These are phyloP conservation scores for Loripinus fragilis DNA, from an alignment of 2,888 invertebrate species.

Conservation along the genomic window DNA sequence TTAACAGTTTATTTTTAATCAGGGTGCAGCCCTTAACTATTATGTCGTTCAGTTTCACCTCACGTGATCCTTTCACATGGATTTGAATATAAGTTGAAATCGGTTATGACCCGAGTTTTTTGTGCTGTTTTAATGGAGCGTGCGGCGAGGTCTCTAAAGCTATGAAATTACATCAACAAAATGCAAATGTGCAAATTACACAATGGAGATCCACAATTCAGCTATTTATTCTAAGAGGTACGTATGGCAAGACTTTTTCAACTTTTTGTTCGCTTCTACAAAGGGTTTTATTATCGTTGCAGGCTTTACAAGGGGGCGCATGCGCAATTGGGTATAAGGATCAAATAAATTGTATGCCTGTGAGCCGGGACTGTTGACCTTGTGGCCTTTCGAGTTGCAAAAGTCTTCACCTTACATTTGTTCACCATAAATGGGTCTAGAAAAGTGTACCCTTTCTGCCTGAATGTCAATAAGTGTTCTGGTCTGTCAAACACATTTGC, in stretches of 20 bases:
- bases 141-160: not conserved
- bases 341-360: conserved; percentile 5
- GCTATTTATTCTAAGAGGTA: conserved; percentile 13
- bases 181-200: conserved; percentile 16
- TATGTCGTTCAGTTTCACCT: conserved; percentile 14
- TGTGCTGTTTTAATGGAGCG: conserved; percentile 10
- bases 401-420: not conserved
- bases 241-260: conserved; percentile 3
- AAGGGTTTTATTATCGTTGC: conserved; percentile 12
- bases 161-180: conserved; percentile 16
- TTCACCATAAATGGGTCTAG: not conserved
- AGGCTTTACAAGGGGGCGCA: conserved; percentile 3
- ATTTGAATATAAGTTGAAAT: not conserved
- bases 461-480: not conserved
- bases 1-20: conserved; percentile 19
- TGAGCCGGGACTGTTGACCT: conserved; percentile 4
- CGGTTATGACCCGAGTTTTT: not conserved
- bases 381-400: not conserved
- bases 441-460: not conserved
- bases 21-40: conserved; percentile 11
- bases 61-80: conserved; percentile 15
- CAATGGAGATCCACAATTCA: conserved; percentile 3
- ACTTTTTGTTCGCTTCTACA: not conserved
- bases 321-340: not conserved
- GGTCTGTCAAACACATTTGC: conserved; percentile 1